Conservation (phyloP, 2,797 vertebrate species). For the Characodon lateralis region DNA sequence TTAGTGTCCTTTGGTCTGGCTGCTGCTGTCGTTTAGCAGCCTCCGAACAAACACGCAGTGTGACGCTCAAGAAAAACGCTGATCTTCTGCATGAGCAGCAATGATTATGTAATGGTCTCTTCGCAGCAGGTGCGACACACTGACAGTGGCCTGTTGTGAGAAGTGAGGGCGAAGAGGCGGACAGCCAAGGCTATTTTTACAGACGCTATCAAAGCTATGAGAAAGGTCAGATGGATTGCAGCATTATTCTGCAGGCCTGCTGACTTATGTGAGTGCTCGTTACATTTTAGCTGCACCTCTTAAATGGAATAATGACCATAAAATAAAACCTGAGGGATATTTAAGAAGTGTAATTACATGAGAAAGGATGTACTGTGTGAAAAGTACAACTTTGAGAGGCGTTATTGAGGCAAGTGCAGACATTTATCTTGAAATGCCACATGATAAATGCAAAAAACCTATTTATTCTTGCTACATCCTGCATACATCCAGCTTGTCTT, state of each 20-base stretch:
- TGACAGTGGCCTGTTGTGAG: constrained; percentile 59
- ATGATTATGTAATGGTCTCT: constrained; percentile 58
- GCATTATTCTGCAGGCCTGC: constrained; percentile 33
- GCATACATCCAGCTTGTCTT: constrained; percentile 16
- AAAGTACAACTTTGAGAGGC: constrained; percentile 33
- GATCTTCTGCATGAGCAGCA: constrained; percentile 60
- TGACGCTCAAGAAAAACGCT: constrained; percentile 36
- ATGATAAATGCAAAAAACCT: constrained; percentile 15
- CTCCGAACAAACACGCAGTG: constrained; percentile 13
- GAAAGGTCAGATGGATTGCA: constrained; percentile 42
- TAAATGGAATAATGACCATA: constrained; percentile 18
- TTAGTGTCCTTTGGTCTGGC: constrained; percentile 48
- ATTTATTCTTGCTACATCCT: constrained; percentile 23
- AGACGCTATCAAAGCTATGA: constrained; percentile 50
- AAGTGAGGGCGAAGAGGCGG: constrained; percentile 57
- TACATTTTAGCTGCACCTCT: constrained; percentile 17
- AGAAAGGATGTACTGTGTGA: constrained; percentile 4
- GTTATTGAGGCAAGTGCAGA: constrained; percentile 24
- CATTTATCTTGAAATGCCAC: constrained; percentile 18
- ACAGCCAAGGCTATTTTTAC: constrained; percentile 76
- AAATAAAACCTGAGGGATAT: constrained; percentile 48
- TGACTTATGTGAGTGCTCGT: constrained; percentile 28
- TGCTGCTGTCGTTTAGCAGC: constrained; percentile 23
- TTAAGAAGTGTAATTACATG: constrained; percentile 34
- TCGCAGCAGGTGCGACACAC: constrained; percentile 68